Base-by-base conservation (phyloP, 1,140 invertebrate genomes). In the Vanessa atalanta region DNA sequence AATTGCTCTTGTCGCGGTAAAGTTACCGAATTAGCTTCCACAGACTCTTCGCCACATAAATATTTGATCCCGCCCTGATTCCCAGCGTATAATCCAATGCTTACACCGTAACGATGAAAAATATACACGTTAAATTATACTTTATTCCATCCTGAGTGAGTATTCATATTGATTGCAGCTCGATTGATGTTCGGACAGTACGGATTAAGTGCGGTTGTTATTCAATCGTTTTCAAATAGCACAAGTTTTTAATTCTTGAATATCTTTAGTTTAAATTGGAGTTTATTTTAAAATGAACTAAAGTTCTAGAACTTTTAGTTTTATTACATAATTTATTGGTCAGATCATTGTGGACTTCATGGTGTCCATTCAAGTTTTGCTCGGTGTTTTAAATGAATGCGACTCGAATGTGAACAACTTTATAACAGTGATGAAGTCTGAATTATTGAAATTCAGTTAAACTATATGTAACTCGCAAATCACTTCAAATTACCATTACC, bases 1-100 rank as follows among this genome's bases (percentile, higher is more conserved):
- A 72, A 72, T 75, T 75, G 68, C 37, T 75, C 53, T 20, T 57
- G 65, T 76, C 75, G 65, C 70, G 63, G 66, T 74, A 55, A 76
- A 76, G 55, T 76, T 76, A 55, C 70, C 37, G 53, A 68, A 76
- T 76, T 69, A 76, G 69, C 50, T 76, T 75, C 48, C 47, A 47
- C 55, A 64, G 66, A 64, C 72, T 66, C 47, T 72, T 60, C 43
- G 60, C 72, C 16, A 63, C 60, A 60, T 74, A 74, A 73, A 74
- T 70, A 74, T 74, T 74, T 74, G 72, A 74, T 70, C 20, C 65
- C 31, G 67, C 50, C 57, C 48, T 26, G 71, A 60, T 66, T 67
- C 37, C 70, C 13, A 23, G 37, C 15, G 43, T n/a, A 60, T 43
- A 48, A 31, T 26, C 2, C 55, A 26, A 60, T 12, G 8, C 3